Conservation (phyloP, 2,797 vertebrate genomes). For the Hemitrygon akajei region DNA sequence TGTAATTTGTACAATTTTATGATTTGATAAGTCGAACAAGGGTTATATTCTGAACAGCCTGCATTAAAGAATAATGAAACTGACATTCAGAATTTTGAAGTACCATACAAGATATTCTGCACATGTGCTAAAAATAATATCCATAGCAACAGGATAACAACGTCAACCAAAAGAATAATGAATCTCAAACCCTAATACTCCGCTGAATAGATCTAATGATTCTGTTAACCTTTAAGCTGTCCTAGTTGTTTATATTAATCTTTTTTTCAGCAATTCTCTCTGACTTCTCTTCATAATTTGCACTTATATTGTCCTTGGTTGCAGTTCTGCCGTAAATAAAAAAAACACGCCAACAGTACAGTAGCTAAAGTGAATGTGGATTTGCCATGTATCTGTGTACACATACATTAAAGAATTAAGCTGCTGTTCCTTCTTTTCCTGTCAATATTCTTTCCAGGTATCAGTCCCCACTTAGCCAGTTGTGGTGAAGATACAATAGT, state of each 20-base stretch:
- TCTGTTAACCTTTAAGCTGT: conserved; percentile 36
- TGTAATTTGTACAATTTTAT: conserved; percentile 9
- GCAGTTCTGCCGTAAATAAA: neutral
- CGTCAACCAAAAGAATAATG: conserved; percentile 22
- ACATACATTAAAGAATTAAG: neutral
- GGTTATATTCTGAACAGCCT: conserved; percentile 26
- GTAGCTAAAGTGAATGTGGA: neutral
- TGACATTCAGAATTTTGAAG: conserved; percentile 38
- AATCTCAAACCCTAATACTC: conserved; percentile 21
- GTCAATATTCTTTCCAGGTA: neutral
- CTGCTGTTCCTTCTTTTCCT: neutral
- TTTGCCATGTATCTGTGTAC: neutral
- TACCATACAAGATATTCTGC: conserved; percentile 29
- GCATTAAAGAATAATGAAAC: conserved; percentile 36
- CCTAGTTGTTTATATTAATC: conserved; percentile 33
- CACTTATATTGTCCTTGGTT: neutral
- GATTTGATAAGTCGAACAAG: conserved; percentile 26
- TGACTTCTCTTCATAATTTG: conserved; percentile 3
- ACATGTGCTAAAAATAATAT: conserved; percentile 36
- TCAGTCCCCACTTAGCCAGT: neutral
- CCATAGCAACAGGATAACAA: conserved; percentile 37
- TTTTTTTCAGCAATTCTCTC: conserved; percentile 15
- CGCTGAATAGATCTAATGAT: conserved; percentile 36
- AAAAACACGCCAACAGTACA: too few relatives aligned
- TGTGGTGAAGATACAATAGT: neutral